A percentile compares a stretch with the other conserved stretches of the same genome.
Evolutionary conservation across 2,888 invertebrate genomes (phyloP).

Genomic region (Melangyna quadrimaculata): DNA sequence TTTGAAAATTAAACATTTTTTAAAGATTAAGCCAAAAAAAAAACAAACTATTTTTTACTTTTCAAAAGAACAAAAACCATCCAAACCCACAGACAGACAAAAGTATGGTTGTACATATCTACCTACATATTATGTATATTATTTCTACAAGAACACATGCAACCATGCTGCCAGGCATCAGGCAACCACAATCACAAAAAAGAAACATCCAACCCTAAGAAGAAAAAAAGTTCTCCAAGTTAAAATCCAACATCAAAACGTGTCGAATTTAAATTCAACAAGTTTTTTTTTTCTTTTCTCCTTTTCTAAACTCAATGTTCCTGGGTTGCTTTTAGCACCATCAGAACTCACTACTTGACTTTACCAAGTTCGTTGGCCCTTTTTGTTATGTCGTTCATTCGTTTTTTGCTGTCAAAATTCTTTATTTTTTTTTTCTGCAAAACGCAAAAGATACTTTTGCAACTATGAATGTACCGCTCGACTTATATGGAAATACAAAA

Average conservation of each 20-base stretch:
- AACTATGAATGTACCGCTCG: slow-evolving; percentile 11
- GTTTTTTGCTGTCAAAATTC: slow-evolving; percentile 9
- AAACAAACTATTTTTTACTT: neutral
- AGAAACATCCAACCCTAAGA: neutral
- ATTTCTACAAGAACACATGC: neutral
- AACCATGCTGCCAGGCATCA: neutral
- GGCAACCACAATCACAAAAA: neutral
- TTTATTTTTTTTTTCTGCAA: neutral
- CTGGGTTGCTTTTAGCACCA: neutral
- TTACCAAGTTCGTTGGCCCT: neutral
- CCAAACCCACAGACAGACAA: neutral
- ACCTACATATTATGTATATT: neutral
- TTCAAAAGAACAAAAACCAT: neutral
- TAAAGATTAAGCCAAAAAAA: neutral
- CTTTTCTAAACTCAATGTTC: neutral
- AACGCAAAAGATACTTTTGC: neutral
- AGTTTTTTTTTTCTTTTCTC: slow-evolving; percentile 53
- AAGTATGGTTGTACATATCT: neutral
- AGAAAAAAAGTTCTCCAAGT: slow-evolving; percentile 4
- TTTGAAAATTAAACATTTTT: slow-evolving; percentile 1
- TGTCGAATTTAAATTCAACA: slow-evolving; percentile 67
- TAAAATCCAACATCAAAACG: slow-evolving; percentile 4
- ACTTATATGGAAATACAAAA: slow-evolving; percentile 4
- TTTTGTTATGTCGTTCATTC: neutral
- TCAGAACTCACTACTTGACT: slow-evolving; percentile 19